These are phyloP conservation scores for Salarias fasciatus DNA, from an alignment of 2,797 vertebrate genomes.

Conservation along the genomic window DNA sequence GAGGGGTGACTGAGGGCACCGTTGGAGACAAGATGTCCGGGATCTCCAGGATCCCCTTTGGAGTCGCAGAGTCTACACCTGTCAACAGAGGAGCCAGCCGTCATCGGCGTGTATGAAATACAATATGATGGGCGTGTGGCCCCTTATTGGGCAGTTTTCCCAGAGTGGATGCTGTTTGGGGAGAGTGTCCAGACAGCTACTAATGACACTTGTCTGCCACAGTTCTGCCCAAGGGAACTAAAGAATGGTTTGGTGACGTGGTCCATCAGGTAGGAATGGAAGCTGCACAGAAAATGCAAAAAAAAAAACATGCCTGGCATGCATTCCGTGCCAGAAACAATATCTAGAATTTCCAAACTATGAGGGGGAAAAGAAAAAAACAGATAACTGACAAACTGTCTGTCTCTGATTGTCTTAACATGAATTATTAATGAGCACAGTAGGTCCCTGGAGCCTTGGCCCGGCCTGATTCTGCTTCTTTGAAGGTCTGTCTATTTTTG, in stretches of 20 bases:
- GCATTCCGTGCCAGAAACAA: constrained; percentile 49
- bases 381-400: constrained; percentile 78
- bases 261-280: constrained; percentile 13
- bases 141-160: constrained; percentile 58
- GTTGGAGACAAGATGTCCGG: constrained; percentile 49
- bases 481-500: constrained; percentile 55
- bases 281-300: constrained; percentile 26
- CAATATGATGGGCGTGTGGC: constrained; percentile 64
- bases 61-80: constrained; percentile 57
- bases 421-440: constrained; percentile 80
- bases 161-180: constrained; percentile 54
- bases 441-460: constrained; percentile 57
- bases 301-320: constrained; percentile 42
- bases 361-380: constrained; percentile 33
- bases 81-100: constrained; percentile 68
- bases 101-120: constrained; percentile 62
- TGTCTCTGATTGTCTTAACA: constrained; percentile 65
- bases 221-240: constrained; percentile 44
- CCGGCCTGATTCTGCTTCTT: constrained; percentile 62
- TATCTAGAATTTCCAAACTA: constrained; percentile 56
- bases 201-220: constrained; percentile 69
- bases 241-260: constrained; percentile 46
- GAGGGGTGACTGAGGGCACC: constrained; percentile 47
- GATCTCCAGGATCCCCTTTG: constrained; percentile 54
- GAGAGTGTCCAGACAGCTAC: constrained; percentile 63